Evolutionary conservation across 2,113 vertebrate species (phyloP).

Genomic region (Abramis brama): DNA sequence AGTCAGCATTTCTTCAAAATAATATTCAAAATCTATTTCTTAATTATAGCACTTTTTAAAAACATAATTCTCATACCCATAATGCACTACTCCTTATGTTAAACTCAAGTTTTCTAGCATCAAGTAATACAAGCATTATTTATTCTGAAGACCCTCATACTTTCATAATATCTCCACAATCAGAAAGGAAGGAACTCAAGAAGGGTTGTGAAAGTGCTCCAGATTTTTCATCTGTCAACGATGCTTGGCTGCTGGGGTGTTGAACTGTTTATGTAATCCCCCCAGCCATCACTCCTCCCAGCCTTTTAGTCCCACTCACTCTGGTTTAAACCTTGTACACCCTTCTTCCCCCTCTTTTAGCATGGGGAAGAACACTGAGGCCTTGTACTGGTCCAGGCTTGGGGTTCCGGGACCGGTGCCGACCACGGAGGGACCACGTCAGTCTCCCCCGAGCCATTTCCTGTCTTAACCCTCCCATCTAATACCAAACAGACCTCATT

Average conservation of each 20-base stretch:
- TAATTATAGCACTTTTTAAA: neutral
- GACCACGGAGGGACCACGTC: constrained; percentile 58
- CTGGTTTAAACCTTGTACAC: constrained; percentile 55
- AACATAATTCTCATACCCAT: neutral
- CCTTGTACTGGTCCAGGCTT: constrained; percentile 54
- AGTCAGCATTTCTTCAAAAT: no score
- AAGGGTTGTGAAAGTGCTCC: constrained; percentile 17
- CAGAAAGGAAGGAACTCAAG: constrained; percentile 45
- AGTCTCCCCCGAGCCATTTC: constrained; percentile 72
- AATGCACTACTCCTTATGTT: neutral
- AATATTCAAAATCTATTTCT: neutral
- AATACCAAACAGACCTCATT: constrained; percentile 78
- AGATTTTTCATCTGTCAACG: constrained; percentile 24
- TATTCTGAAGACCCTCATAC: neutral
- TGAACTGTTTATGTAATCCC: constrained; percentile 68
- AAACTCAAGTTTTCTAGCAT: neutral
- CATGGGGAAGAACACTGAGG: constrained; percentile 57
- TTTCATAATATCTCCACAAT: neutral
- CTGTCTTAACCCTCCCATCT: constrained; percentile 72
- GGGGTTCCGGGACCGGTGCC: constrained; percentile 46
- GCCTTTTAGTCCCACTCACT: constrained; percentile 24
- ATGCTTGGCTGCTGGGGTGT: constrained; percentile 49
- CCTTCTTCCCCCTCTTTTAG: constrained; percentile 12
- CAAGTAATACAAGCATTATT: neutral
- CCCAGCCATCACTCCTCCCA: constrained; percentile 47